These are phyloP conservation scores for Gila robusta DNA, from an alignment of 2,797 vertebrate genomes.

Conservation along the genomic window DNA sequence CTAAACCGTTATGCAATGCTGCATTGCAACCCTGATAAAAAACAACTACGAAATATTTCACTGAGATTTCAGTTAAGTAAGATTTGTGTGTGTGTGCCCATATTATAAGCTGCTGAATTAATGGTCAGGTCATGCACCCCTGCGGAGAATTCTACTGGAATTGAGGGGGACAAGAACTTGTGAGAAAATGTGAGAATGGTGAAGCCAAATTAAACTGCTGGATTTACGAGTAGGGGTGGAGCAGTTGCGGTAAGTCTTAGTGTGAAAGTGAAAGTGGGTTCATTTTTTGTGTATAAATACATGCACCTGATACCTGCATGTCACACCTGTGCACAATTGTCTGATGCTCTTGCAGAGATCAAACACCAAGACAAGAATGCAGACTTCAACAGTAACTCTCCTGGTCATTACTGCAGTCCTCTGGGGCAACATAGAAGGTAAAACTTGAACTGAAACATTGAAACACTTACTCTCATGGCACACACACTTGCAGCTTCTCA, in stretches of 20 bases:
- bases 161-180: neutral
- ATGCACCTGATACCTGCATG: conserved; percentile 22
- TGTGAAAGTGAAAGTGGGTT: conserved; percentile 23
- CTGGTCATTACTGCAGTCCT: conserved; percentile 42
- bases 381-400: conserved; percentile 33
- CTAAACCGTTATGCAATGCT: neutral
- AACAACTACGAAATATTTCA: too few species aligned
- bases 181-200: neutral
- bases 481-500: neutral
- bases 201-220: neutral
- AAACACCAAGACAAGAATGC: conserved; percentile 48
- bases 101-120: neutral
- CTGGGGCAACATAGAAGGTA: conserved; percentile 53
- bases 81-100: neutral
- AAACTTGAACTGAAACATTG: neutral
- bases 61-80: neutral
- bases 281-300: conserved; percentile 50
- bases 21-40: neutral
- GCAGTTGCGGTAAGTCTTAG: neutral
- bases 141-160: neutral
- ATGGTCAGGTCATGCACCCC: neutral
- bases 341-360: conserved; percentile 10
- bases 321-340: conserved; percentile 20
- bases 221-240: conserved; percentile 25
- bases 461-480: neutral